Evolutionary conservation across 2,797 vertebrate species (phyloP).

Genomic region (Hapalemur alaotrensis): DNA sequence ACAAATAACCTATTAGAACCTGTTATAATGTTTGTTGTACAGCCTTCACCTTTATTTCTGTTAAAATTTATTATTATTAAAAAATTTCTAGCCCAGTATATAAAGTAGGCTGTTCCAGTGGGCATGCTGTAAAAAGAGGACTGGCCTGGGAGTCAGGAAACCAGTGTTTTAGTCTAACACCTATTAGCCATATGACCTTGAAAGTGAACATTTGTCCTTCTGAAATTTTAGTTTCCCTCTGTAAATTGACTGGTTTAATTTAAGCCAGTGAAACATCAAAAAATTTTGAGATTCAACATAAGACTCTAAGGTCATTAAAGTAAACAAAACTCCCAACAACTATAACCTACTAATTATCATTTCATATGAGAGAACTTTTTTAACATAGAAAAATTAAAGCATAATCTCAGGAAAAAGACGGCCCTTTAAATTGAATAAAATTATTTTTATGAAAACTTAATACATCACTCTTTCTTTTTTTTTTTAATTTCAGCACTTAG

Average conservation of each 20-base stretch:
- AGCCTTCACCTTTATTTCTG: not conserved
- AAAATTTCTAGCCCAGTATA: not conserved
- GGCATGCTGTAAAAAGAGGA: not conserved
- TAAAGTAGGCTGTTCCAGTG: not conserved
- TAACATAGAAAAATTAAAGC: not conserved
- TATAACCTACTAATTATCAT: slow-evolving; percentile 4
- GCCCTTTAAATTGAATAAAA: not conserved
- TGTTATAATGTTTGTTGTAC: slow-evolving; percentile 24
- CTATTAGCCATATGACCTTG: not conserved
- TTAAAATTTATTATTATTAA: not conserved
- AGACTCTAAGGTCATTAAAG: not conserved
- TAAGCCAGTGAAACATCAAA: not conserved
- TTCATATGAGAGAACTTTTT: slow-evolving; percentile 9
- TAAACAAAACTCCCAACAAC: not conserved
- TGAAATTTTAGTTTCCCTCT: not conserved
- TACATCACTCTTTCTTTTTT: not conserved
- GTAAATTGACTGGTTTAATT: not conserved
- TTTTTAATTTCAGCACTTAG: not conserved
- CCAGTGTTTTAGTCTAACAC: not conserved
- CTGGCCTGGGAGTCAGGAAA: not conserved
- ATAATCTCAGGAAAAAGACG: not conserved
- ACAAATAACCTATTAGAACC: not conserved
- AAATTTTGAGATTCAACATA: not conserved
- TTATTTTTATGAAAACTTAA: slow-evolving; percentile 30
- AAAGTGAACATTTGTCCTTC: not conserved